Conservation (phyloP, 2,888 invertebrate species). For the Rhorus exstirpatorius region DNA sequence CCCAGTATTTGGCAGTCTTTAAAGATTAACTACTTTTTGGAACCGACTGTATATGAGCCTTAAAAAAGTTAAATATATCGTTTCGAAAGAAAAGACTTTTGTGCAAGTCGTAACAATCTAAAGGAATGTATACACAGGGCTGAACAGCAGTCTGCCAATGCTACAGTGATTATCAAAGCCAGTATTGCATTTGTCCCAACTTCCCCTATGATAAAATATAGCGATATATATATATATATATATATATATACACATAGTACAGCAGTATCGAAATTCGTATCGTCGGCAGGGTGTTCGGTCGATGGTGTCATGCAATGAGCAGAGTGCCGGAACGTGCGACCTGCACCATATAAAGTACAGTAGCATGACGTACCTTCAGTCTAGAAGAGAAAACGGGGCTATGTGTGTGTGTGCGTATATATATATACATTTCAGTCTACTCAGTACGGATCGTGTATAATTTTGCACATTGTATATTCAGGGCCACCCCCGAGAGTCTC, state of each 20-base stretch:
- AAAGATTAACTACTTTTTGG: too few species aligned
- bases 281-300: conserved; percentile 37
- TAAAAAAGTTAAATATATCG: too few species aligned
- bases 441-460: too few species aligned
- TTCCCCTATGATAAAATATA: neutral
- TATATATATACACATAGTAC: neutral
- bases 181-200: too few species aligned
- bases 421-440: conserved; percentile 7
- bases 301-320: conserved; percentile 38
- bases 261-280: conserved; percentile 49
- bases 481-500: conserved; percentile 67
- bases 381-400: conserved; percentile 32
- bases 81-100: too few species aligned
- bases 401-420: neutral
- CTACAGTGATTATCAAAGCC: too few species aligned
- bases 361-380: conserved; percentile 1
- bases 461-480: conserved; percentile 78
- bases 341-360: conserved; percentile 25
- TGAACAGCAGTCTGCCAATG: too few species aligned
- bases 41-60: too few species aligned
- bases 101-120: too few species aligned
- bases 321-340: conserved; percentile 53
- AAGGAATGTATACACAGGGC: too few species aligned
- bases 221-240: too few species aligned
- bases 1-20: too few species aligned